Conservation (phyloP, 2,113 vertebrate species). For the Cinclus mexicanus region DNA sequence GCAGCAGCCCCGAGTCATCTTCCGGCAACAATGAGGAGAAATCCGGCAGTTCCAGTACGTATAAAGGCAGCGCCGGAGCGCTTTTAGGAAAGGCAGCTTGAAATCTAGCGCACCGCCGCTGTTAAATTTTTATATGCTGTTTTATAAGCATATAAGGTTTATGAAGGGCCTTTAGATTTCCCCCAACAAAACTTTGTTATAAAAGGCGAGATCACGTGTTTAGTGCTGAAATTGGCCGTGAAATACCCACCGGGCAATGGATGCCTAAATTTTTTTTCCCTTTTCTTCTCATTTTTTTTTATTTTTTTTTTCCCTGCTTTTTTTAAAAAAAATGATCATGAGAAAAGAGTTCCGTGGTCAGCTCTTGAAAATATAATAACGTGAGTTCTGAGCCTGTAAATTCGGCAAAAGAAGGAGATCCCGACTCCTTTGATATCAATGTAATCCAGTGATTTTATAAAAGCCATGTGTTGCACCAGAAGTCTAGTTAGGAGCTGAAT, state of each 20-base stretch:
- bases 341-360: slow-evolving; percentile 61
- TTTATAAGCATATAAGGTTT: slow-evolving; percentile 99
- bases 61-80: slow-evolving; percentile 85
- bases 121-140: slow-evolving; percentile 99
- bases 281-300: neutral
- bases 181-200: slow-evolving; percentile 98
- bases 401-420: slow-evolving; percentile 67
- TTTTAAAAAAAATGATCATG: neutral
- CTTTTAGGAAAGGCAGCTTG: slow-evolving; percentile 85
- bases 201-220: slow-evolving; percentile 98
- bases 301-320: neutral
- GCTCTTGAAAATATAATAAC: slow-evolving; percentile 71
- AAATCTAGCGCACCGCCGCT: slow-evolving; percentile 86
- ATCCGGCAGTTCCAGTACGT: slow-evolving; percentile 92
- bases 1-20: slow-evolving; percentile 94
- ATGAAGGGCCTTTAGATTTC: slow-evolving; percentile 97
- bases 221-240: slow-evolving; percentile 99
- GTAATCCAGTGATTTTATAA: slow-evolving; percentile 81
- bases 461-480: slow-evolving; percentile 81
- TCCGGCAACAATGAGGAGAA: slow-evolving; percentile 96
- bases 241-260: slow-evolving; percentile 88
- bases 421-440: slow-evolving; percentile 76
- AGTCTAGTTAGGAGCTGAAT: slow-evolving; percentile 74
- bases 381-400: slow-evolving; percentile 75
- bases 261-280: slow-evolving; percentile 45